Evolutionary conservation across 37 sponge, comb jelly and placozoan genomes (phyloP), one percentile per base, ranked within the genome.

Genomic region (Lycopodina hypogea): DNA sequence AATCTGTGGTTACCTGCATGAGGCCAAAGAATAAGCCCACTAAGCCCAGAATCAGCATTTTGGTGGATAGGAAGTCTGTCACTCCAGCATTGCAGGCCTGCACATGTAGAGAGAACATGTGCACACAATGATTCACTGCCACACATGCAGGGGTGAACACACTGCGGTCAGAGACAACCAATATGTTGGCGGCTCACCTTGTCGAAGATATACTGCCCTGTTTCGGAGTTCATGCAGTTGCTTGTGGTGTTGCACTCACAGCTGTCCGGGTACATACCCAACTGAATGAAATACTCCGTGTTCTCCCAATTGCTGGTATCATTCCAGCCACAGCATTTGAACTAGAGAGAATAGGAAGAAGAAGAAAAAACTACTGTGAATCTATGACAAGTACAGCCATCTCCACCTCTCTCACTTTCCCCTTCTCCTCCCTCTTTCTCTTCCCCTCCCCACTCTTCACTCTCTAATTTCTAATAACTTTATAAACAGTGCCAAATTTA

Each of bases 311-410:
- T 68, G 0, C 9, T 42, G 57, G 55, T 26, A 24, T 66, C 37
- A 32, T 75, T 42, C 69, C 74, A 75, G 0, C 84, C 84, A 83
- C 84, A 86, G 76, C 79, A 75, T 17, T 65, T 42, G 23, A 69
- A 80, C 87, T 86, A 48, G 11, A 40, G 45, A 36, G 3, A 45
- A 45, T 18, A 52, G 15, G 15, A 52, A 52, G 15, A 52, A 52
- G 15, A 52, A 52, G 15, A 52, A 52, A 52, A 52, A 52, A 52
- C 11, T 18, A n/a, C n/a, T n/a, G n/a, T n/a, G n/a, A n/a, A n/a
- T n/a, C n/a, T n/a, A n/a, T n/a, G n/a, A n/a, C n/a, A n/a, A n/a
- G n/a, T n/a, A n/a, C n/a, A n/a, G n/a, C n/a, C n/a, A n/a, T n/a
- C n/a, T n/a, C n/a, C n/a, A n/a, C n/a, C n/a, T n/a, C n/a, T n/a